phyloP scores from a whole-genome alignment of 2,113 vertebrate species.

The Sphaerodactylus townsendi region DNA sequence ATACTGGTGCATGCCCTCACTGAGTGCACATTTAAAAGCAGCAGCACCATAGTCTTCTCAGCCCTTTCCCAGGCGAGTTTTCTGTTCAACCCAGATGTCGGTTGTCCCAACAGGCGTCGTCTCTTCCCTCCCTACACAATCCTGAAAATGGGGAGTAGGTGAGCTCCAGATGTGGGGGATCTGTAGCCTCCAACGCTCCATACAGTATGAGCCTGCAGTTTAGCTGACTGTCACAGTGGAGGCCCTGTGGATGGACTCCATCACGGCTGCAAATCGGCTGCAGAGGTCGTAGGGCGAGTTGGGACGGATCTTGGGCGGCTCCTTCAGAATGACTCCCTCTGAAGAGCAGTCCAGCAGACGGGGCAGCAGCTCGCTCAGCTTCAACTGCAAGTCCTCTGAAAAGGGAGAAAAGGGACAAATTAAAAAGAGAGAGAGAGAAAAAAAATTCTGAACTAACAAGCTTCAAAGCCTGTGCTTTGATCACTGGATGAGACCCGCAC shows the following conservation, averaged over 20 bases:
- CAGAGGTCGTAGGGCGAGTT: conserved; percentile 92
- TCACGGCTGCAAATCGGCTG: conserved; percentile 90
- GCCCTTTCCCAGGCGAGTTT: conserved; percentile 4
- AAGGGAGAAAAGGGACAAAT: neutral
- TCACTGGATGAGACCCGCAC: neutral
- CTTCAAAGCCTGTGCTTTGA: neutral
- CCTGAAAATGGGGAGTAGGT: accelerated
- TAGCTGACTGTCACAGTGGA: conserved; percentile 84
- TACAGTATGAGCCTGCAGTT: accelerated
- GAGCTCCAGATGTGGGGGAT: neutral
- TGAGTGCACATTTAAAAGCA: conserved; percentile 28
- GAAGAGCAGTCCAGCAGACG: conserved; percentile 90
- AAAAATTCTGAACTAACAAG: accelerated
- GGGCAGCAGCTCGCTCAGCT: conserved; percentile 91
- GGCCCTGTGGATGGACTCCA: conserved; percentile 92
- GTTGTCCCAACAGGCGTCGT: neutral
- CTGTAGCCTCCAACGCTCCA: accelerated
- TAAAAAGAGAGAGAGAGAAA: neutral
- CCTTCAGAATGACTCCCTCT: conserved; percentile 86
- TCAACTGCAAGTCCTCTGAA: conserved; percentile 86
- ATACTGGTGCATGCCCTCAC: neutral
- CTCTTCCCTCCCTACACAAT: neutral
- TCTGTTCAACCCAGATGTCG: neutral
- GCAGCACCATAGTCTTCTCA: conserved; percentile 48
- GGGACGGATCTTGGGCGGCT: conserved; percentile 91